These are phyloP conservation scores for Labeo rohita DNA, from an alignment of 2,113 vertebrate species.

Conservation along the genomic window DNA sequence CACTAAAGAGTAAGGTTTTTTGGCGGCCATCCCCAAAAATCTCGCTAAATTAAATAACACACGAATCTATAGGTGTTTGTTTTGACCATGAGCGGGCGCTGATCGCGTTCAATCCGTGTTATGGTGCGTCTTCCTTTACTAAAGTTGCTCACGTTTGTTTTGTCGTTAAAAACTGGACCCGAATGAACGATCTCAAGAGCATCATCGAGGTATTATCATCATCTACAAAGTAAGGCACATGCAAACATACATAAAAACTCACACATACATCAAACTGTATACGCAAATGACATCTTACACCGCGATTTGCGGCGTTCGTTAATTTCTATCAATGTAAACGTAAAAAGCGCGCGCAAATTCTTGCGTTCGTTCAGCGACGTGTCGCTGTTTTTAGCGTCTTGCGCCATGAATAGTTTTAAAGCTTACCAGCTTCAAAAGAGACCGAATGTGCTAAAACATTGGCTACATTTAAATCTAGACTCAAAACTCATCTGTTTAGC, in stretches of 20 bases:
- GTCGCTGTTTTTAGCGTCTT: not conserved
- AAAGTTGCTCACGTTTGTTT: not conserved
- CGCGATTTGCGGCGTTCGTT: not conserved
- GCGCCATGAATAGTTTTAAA: not conserved
- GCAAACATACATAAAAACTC: not conserved
- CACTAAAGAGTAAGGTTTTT: not conserved
- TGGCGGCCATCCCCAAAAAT: not conserved
- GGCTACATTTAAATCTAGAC: too few species aligned
- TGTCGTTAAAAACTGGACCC: not conserved
- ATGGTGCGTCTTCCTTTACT: too few species aligned
- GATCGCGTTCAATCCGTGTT: not conserved
- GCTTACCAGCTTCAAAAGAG: too few species aligned
- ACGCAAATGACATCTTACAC: not conserved
- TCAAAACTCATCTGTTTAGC: too few species aligned
- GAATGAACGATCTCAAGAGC: not conserved
- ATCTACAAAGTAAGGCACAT: not conserved
- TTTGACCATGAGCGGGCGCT: not conserved
- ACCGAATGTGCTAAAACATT: too few species aligned
- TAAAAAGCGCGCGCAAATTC: not conserved
- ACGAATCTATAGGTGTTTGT: not conserved
- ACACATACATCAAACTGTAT: not conserved
- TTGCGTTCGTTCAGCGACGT: not conserved
- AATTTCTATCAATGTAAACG: not conserved
- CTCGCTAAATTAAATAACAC: not conserved
- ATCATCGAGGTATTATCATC: not conserved